phyloP scores from a whole-genome alignment of 2,888 invertebrate species.

The Melolontha melolontha region DNA sequence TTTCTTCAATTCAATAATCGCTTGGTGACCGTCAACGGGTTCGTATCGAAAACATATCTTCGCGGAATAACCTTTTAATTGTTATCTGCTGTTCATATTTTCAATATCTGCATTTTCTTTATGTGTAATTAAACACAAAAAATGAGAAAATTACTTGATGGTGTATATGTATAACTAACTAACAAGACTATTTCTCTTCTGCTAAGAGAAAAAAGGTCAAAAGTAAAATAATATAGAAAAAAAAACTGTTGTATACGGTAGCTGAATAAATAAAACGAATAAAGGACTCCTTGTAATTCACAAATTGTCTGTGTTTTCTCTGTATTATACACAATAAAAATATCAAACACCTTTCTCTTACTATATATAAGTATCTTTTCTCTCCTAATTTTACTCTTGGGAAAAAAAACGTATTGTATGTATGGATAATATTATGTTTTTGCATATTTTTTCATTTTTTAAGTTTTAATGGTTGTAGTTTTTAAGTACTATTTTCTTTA shows the following conservation, averaged over 20 bases:
- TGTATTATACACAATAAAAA: constrained; percentile 33
- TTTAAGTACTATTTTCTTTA: constrained; percentile 20
- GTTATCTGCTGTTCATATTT: too few relatives aligned
- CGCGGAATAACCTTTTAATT: too few relatives aligned
- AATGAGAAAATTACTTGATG: too few relatives aligned
- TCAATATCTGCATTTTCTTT: too few relatives aligned
- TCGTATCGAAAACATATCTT: not conserved
- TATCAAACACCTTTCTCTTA: constrained; percentile 3
- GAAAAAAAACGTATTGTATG: too few relatives aligned
- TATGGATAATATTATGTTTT: constrained; percentile 8
- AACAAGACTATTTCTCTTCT: too few relatives aligned
- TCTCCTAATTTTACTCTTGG: too few relatives aligned
- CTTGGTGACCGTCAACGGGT: not conserved
- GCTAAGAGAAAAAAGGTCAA: not conserved
- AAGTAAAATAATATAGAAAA: constrained; percentile 17
- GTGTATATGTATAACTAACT: too few relatives aligned
- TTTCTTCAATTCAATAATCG: constrained; percentile 2
- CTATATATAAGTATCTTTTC: too few relatives aligned
- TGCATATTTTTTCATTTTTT: constrained; percentile 15
- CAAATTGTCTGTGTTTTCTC: constrained; percentile 7
- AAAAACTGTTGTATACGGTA: constrained; percentile 33
- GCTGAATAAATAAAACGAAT: constrained; percentile 11
- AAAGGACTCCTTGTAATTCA: not conserved
- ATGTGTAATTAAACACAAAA: too few relatives aligned
- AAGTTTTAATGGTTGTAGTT: constrained; percentile 14